Percentiles rank a stretch among this genome's conserved stretches.
Conservation (phyloP, 1,140 invertebrate species). For the Halesus radiatus region DNA sequence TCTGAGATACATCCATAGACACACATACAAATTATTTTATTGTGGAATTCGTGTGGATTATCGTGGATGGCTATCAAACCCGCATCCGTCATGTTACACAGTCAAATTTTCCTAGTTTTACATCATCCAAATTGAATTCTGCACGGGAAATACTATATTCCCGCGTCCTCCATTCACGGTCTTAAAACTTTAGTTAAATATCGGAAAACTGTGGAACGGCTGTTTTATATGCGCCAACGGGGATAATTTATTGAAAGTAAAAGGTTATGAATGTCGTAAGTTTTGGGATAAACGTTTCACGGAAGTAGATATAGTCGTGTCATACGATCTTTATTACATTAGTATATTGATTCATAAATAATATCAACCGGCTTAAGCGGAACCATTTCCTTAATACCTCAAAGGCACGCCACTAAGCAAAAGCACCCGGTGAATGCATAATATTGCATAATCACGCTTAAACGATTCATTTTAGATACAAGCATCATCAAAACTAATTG, state of each 20-base stretch:
- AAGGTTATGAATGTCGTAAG: conserved; percentile 34
- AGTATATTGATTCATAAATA: conserved; percentile 39
- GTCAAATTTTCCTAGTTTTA: too few relatives aligned
- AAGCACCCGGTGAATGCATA: not conserved
- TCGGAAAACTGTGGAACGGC: conserved; percentile 19
- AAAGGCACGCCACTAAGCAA: not conserved
- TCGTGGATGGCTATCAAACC: too few relatives aligned
- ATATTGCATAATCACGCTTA: too few relatives aligned
- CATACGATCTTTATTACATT: conserved; percentile 39
- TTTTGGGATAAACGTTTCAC: conserved; percentile 21
- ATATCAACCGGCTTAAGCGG: conserved; percentile 7
- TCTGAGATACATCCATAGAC: too few relatives aligned
- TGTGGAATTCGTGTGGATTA: too few relatives aligned
- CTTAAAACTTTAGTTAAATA: conserved; percentile 18
- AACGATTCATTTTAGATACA: too few relatives aligned
- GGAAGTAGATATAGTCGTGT: conserved; percentile 30
- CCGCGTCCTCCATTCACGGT: not conserved
- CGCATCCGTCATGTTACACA: too few relatives aligned
- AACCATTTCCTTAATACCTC: conserved; percentile 13
- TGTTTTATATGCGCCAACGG: conserved; percentile 15
- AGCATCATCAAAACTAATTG: too few relatives aligned
- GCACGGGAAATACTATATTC: too few relatives aligned
- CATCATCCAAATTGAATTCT: too few relatives aligned
- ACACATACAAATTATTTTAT: too few relatives aligned
- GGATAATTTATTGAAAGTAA: conserved; percentile 29